Percentiles rank a stretch among this genome's conserved stretches.
Conservation (phyloP, 1,140 invertebrate genomes). For the Calliphora vicina region DNA sequence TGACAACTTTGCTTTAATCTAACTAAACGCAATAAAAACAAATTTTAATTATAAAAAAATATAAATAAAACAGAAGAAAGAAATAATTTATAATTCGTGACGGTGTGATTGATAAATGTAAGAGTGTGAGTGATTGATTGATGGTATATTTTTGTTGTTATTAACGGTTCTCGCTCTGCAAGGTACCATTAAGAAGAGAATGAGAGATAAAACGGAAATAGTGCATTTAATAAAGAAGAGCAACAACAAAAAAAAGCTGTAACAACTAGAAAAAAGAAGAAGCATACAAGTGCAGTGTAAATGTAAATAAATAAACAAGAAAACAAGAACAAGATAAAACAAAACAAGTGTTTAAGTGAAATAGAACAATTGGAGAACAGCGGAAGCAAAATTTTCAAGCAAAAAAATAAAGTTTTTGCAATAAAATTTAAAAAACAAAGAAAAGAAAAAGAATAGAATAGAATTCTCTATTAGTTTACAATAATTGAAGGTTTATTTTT, state of each 20-base stretch:
- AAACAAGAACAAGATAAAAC: background rate
- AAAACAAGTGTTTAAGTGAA: background rate
- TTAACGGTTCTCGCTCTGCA: background rate
- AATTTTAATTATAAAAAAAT: background rate
- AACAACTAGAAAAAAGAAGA: too few species aligned
- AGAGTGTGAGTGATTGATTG: background rate
- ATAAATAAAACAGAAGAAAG: background rate
- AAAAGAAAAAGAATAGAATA: background rate
- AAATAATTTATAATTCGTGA: background rate
- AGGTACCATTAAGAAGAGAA: background rate
- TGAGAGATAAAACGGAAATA: constrained; percentile 4
- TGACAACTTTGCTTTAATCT: constrained; percentile 6
- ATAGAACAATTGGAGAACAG: background rate
- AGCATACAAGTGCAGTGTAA: background rate
- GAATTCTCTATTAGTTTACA: background rate
- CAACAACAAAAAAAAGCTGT: background rate
- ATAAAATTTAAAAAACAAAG: too few species aligned
- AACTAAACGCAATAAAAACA: too few species aligned
- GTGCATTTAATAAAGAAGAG: background rate
- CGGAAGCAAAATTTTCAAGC: background rate
- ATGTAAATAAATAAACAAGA: background rate
- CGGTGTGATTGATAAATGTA: background rate
- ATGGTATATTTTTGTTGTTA: background rate
- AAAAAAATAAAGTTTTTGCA: background rate
- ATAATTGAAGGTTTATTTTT: too few species aligned